Conservation (phyloP, 2,888 invertebrate species). For the Sinohyriopsis cumingii region DNA sequence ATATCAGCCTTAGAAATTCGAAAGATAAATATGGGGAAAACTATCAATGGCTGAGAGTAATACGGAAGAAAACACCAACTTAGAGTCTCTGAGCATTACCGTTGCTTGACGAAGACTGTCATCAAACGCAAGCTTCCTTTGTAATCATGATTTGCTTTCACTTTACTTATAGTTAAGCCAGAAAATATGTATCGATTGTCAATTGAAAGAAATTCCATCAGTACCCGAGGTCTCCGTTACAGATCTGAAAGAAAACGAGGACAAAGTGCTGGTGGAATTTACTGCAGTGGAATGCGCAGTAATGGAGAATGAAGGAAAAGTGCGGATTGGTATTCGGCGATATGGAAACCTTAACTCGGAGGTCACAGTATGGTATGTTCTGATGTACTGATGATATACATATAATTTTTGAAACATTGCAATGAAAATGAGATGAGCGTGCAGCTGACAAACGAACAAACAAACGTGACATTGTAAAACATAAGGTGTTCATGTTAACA, state of each 20-base stretch:
- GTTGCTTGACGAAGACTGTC: no score
- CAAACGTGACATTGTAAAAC: not conserved
- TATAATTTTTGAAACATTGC: not conserved
- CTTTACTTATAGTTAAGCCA: conserved; percentile 14
- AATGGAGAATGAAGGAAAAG: conserved; percentile 74
- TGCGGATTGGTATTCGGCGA: conserved; percentile 73
- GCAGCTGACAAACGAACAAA: not conserved
- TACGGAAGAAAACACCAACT: no score
- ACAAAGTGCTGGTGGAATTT: conserved; percentile 75
- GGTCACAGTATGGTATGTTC: conserved; percentile 72
- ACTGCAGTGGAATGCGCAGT: conserved; percentile 75
- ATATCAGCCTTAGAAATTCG: no score
- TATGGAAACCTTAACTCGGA: conserved; percentile 73
- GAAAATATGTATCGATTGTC: conserved; percentile 5
- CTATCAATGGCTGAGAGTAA: no score
- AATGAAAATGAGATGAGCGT: no score
- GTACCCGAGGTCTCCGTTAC: conserved; percentile 18
- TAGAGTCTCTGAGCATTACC: no score
- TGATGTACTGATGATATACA: not conserved
- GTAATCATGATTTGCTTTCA: conserved; percentile 3
- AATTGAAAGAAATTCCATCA: not conserved
- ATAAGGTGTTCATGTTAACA: not conserved
- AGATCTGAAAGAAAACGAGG: conserved; percentile 65
- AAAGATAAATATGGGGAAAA: no score
- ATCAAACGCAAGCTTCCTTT: no score